phyloP scores from a whole-genome alignment of 2,113 vertebrate species.

The Henicopernis longicauda region DNA sequence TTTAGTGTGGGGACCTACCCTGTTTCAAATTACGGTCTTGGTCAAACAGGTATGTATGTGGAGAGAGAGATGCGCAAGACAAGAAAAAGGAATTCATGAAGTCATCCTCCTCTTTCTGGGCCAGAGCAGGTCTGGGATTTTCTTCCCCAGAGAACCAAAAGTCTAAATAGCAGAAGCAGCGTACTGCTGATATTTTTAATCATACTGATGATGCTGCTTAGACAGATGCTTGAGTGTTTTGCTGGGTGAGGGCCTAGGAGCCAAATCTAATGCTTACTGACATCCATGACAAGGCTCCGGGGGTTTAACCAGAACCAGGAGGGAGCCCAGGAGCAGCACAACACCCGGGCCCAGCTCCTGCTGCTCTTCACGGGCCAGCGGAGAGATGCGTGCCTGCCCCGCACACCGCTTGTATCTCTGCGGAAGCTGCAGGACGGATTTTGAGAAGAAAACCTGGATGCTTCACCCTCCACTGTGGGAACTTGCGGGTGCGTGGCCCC shows the following conservation, averaged over 20 bases:
- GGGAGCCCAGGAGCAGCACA: background rate
- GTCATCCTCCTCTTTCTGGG: background rate
- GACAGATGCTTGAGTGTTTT: background rate
- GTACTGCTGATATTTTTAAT: conserved; percentile 24
- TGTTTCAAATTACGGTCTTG: background rate
- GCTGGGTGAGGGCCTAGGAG: background rate
- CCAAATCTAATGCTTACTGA: background rate
- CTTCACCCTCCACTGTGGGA: background rate
- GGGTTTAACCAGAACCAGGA: background rate
- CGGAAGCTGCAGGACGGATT: background rate
- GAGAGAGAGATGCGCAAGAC: background rate
- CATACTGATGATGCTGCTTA: background rate
- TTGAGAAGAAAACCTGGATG: background rate
- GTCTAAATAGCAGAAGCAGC: background rate
- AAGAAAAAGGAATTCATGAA: background rate
- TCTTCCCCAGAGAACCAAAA: background rate
- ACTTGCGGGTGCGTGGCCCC: too few relatives aligned
- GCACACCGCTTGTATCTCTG: fast-evolving
- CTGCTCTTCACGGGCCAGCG: background rate
- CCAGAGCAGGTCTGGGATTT: background rate
- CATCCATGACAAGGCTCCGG: background rate
- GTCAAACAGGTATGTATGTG: background rate
- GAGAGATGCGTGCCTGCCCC: fast-evolving
- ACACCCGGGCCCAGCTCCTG: fast-evolving
- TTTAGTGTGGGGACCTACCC: background rate